phyloP scores from a whole-genome alignment of 2,113 vertebrate species.

The Bolborhynchus lineola region DNA sequence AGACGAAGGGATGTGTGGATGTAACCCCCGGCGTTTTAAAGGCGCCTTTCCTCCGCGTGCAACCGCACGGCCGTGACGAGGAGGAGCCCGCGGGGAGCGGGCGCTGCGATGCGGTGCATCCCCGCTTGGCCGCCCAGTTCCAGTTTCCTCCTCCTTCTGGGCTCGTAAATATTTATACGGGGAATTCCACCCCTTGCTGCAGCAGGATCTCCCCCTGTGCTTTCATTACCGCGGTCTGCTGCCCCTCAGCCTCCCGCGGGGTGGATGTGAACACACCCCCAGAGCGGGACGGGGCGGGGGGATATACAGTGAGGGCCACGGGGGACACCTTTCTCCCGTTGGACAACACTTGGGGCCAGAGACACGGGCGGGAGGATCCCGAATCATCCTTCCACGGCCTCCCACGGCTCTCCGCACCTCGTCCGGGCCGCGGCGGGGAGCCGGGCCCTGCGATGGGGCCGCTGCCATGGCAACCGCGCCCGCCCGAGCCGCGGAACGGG shows the following conservation, averaged over 20 bases:
- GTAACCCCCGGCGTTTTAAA: not conserved
- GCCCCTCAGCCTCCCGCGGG: rapidly evolving
- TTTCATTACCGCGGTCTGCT: not conserved
- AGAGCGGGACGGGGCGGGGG: no score
- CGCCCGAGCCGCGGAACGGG: not conserved
- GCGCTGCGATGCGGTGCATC: rapidly evolving
- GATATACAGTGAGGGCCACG: rapidly evolving
- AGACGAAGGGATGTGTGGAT: not conserved
- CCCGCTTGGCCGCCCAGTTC: rapidly evolving
- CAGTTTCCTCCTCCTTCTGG: not conserved
- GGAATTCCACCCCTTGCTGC: not conserved
- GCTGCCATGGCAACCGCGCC: not conserved
- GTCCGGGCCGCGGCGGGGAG: not conserved
- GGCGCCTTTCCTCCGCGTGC: rapidly evolving
- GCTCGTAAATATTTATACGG: not conserved
- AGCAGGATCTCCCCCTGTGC: not conserved
- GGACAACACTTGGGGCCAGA: no score
- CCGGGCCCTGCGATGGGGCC: no score
- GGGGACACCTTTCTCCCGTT: not conserved
- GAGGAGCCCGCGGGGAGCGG: not conserved
- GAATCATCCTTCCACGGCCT: not conserved
- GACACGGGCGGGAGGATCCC: rapidly evolving
- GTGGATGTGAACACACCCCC: rapidly evolving
- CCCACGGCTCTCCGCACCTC: not conserved
- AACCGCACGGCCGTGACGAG: not conserved